Evolutionary conservation across 2,888 invertebrate species (phyloP), one percentile per base, ranked within the genome.

Genomic region (Drosophila sordidapex): DNA sequence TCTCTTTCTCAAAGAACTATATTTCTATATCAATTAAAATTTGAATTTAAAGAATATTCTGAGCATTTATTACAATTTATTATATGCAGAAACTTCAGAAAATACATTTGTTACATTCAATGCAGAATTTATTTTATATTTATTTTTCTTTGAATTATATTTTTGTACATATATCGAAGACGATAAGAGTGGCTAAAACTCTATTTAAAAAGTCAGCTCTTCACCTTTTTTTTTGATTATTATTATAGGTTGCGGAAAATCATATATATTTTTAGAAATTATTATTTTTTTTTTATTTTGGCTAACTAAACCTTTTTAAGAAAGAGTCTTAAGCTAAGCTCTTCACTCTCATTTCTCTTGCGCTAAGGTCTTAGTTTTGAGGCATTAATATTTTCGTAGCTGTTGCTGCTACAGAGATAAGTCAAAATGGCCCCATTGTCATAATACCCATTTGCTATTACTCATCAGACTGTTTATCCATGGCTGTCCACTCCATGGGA

Each of bases 401-500:
- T 68, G 59, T 54, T 36, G 54, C 59, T 40, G 59, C 69, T 18
- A 4, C 27, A 25, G n/a, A 35, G 70, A 51, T 60, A 72, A 40
- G 49, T 15, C 35, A 18, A 38, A 63, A 53, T 51, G 56, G 51
- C 25, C 43, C 27, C 27, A 74, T 74, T 40, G 60, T 49, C 27
- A 38, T 71, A 52, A 61, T 65, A 21, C 48, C 25, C 52, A 31
- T 53, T 40, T 61, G 13, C 27, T 7, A 59, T 76, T 38, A 27
- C 64, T 64, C 72, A 67, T 48, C 56, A 35, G 38, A 15, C 29
- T 49, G 49, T 58, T 49, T 65, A 67, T 67, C 10, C 33, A 33
- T 33, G 10, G 33, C 33, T 69, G 79, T 54, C 64, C 76, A 67
- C 63, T 59, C 43, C 60, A 46, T 10, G 27, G 5, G 10, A 49